These are phyloP conservation scores for Takifugu flavidus DNA, from an alignment of 2,113 vertebrate species.

Conservation along the genomic window DNA sequence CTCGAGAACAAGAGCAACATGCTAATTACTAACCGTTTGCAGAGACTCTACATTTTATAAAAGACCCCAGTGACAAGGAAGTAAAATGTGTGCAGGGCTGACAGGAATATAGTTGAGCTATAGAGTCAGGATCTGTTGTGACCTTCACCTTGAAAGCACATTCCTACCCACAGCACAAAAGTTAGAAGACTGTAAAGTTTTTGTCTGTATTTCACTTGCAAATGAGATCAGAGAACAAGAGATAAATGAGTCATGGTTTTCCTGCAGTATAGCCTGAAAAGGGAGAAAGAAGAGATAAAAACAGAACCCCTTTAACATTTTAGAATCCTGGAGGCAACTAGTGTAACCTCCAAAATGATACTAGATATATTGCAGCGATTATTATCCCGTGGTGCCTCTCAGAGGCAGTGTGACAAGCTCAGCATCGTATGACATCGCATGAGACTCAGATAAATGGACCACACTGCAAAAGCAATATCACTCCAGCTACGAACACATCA, in stretches of 20 bases:
- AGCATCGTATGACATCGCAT: conserved; percentile 25
- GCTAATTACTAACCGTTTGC: no score
- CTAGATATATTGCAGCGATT: conserved; percentile 4
- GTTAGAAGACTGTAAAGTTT: neutral
- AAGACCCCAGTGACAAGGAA: no score
- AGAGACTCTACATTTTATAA: no score
- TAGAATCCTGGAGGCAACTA: conserved; percentile 25
- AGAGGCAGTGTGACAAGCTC: conserved; percentile 29
- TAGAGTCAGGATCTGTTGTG: no score
- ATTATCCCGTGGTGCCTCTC: neutral
- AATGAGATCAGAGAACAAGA: neutral
- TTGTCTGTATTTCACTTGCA: neutral
- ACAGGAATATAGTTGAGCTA: no score
- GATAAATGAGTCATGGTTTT: conserved; percentile 7
- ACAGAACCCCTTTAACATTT: conserved; percentile 16
- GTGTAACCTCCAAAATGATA: conserved; percentile 20
- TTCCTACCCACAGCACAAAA: neutral
- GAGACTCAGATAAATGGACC: conserved; percentile 38
- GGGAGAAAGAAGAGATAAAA: neutral
- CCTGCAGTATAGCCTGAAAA: conserved; percentile 1
- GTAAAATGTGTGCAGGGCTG: no score
- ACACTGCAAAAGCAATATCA: conserved; percentile 39
- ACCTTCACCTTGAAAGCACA: no score
- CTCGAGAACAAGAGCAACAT: no score
- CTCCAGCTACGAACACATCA: conserved; percentile 26